Base-by-base conservation (phyloP, 2,797 vertebrate genomes). In the Propithecus deckenii region DNA sequence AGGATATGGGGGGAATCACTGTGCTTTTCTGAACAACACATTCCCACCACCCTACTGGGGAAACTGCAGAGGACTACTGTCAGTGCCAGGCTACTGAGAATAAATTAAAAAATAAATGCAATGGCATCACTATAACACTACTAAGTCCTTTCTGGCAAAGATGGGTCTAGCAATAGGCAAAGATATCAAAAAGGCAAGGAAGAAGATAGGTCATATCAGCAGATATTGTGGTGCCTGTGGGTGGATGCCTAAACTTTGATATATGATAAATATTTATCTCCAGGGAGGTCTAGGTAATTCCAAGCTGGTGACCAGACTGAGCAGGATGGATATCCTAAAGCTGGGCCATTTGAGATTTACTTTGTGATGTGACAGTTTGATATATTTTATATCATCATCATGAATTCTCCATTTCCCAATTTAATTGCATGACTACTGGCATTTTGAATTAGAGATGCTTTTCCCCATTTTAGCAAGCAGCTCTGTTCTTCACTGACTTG, bases 381-480 rank as follows among this genome's bases (percentile, higher is more conserved):
- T 83, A 59, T 74, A 86, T 79, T 76, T 92, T 74, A 85, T 57
- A 76, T 13, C 67, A 61, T 86, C 74, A 52, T 57, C 69, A 91
- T 74, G n/a, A 94, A 78, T 93, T 93, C 72, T 74, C 86, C 48
- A 48, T 88, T 95, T 94, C 55, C 14, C 28, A 88, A 63, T 78
- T 86, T 95, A 89, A 94, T 93, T 79, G 75, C 86, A 63, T 57
- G 38, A 84, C 74, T 28, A 55, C 28, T 84, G 48, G 63, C 38
- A 86, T 87, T 97, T 35, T 80, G 43, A 75, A 71, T 95, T 93
- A 69, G 41, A 93, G 20, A 61, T 69, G 72, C 4, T 94, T 92
- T 88, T 46, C 28, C 38, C 55, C 38, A 69, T 88, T 95, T 79
- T 86, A 87, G 43, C 8, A 48, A 92, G 90, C 23, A 88, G 55